These are phyloP conservation scores for Pristionchus mayeri DNA, from an alignment of 2,888 invertebrate species.

Conservation along the genomic window DNA sequence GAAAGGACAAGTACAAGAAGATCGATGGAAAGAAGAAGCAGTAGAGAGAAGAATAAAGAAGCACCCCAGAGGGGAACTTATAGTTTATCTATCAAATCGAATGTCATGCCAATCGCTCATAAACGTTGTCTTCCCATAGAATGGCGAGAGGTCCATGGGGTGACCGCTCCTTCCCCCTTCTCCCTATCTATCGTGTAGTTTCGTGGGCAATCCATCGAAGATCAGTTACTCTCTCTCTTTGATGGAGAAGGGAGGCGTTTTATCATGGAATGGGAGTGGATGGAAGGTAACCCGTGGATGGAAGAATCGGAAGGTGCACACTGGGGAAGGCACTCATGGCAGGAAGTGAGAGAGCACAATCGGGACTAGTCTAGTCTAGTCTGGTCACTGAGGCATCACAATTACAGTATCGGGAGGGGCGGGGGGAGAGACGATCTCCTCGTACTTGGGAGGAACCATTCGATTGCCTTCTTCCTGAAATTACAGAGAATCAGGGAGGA, in stretches of 20 bases:
- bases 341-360: slow-evolving; percentile 10
- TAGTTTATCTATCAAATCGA: slow-evolving; percentile 6
- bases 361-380: slow-evolving; percentile 28
- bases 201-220: slow-evolving; percentile 6
- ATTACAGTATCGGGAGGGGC: slow-evolving; percentile 5
- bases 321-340: slow-evolving; percentile 32
- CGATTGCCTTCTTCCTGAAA: slow-evolving; percentile 33
- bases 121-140: background rate
- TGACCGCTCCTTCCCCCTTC: background rate
- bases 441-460: slow-evolving; percentile 47
- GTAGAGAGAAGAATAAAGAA: background rate
- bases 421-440: slow-evolving; percentile 31
- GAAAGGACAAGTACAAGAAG: slow-evolving; percentile 55
- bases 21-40: slow-evolving; percentile 5
- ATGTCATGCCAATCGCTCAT: background rate
- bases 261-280: slow-evolving; percentile 26
- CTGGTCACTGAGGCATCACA: background rate
- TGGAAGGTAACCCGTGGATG: background rate
- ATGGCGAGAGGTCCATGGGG: slow-evolving; percentile 1
- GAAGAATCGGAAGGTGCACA: slow-evolving; percentile 23
- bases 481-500: too few species aligned
- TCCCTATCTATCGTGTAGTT: background rate
- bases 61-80: too few species aligned
- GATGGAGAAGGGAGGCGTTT: background rate
- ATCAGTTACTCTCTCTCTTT: background rate